These are phyloP conservation scores for Crenichthys baileyi DNA, from an alignment of 2,797 vertebrate species.

Conservation along the genomic window DNA sequence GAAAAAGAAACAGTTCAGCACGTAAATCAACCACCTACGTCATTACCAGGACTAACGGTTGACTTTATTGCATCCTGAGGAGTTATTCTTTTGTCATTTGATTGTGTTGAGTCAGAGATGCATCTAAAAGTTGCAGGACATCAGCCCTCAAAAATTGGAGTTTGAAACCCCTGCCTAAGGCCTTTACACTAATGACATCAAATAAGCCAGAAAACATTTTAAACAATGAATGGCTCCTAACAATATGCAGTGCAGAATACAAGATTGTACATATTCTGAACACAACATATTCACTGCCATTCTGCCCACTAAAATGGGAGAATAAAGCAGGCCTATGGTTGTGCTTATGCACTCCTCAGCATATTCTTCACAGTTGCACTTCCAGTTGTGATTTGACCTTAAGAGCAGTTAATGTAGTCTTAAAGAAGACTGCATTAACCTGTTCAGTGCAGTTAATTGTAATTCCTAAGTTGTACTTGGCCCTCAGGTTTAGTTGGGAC, in stretches of 20 bases:
- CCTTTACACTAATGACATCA: background rate
- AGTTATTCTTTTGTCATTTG: background rate
- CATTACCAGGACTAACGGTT: too few species aligned
- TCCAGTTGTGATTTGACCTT: slow-evolving; percentile 27
- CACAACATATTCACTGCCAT: background rate
- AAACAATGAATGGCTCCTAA: background rate
- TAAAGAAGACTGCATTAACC: slow-evolving; percentile 58
- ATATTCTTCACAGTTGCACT: background rate
- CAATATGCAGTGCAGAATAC: background rate
- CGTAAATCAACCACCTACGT: too few species aligned
- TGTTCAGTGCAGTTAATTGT: slow-evolving; percentile 57
- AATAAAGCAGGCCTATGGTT: slow-evolving; percentile 13
- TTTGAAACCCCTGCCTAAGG: background rate
- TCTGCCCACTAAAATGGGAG: background rate
- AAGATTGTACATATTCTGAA: background rate
- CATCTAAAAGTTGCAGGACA: background rate
- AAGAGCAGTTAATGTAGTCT: slow-evolving; percentile 24
- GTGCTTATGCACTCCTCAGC: slow-evolving; percentile 25
- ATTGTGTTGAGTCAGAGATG: background rate
- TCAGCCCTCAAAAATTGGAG: background rate
- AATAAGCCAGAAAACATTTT: background rate
- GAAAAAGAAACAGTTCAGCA: too few species aligned
- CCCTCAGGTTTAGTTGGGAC: slow-evolving; percentile 56
- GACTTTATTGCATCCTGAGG: background rate
- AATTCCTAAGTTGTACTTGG: slow-evolving; percentile 47